Percentiles rank a stretch among this genome's conserved stretches.
Conservation (phyloP, 2,113 vertebrate genomes). For the Bambusicola thoracicus region DNA sequence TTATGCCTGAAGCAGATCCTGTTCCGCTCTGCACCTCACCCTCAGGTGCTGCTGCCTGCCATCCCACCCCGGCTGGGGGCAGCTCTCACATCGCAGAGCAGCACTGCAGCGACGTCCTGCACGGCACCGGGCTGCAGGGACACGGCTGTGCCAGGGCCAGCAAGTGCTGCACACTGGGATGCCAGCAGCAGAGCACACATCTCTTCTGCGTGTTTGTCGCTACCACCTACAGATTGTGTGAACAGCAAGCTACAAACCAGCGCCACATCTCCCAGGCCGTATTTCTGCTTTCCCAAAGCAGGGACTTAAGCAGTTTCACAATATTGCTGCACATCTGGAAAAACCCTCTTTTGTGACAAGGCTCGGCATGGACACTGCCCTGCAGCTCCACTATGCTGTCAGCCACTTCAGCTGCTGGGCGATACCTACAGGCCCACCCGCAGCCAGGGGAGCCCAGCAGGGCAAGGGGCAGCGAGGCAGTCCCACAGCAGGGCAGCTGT, state of each 20-base stretch:
- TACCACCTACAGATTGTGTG: accelerated
- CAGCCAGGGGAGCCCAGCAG: neutral
- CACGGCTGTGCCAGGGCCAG: accelerated
- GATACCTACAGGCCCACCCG: accelerated
- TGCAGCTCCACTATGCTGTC: accelerated
- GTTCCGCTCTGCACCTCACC: accelerated
- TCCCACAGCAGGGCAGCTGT: neutral
- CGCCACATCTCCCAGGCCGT: accelerated
- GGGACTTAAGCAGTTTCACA: accelerated
- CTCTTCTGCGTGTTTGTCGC: accelerated
- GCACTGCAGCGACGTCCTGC: neutral
- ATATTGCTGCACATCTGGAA: accelerated
- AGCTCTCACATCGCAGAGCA: neutral
- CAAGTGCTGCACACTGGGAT: accelerated
- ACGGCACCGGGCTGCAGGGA: no score
- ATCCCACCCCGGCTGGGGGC: accelerated
- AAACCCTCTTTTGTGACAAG: neutral
- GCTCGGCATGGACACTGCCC: accelerated
- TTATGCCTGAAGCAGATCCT: accelerated
- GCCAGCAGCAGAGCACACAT: accelerated
- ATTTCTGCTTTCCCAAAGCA: neutral
- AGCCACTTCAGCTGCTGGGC: neutral
- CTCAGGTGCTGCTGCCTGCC: accelerated
- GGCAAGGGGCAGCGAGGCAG: neutral
- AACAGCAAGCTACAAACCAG: accelerated